Evolutionary conservation across 2,888 invertebrate genomes (phyloP).

Genomic region (Drosophila maculinotata): DNA sequence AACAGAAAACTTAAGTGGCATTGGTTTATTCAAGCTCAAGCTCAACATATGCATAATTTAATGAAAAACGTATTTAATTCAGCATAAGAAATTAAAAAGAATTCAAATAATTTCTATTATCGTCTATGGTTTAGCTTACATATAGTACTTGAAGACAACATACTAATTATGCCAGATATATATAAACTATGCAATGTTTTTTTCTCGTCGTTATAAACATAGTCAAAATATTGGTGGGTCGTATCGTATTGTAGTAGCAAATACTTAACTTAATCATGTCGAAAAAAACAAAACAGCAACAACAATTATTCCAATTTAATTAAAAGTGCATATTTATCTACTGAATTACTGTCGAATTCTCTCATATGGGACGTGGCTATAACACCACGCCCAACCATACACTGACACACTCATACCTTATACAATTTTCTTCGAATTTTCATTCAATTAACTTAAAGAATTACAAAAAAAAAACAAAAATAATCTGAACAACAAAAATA

Average conservation of each 20-base stretch:
- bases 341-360: constrained; percentile 68
- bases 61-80: constrained; percentile 32
- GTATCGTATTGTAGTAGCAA: constrained; percentile 73
- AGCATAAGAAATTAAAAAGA: constrained; percentile 41
- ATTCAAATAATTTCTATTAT: constrained; percentile 59
- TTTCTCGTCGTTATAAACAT: constrained; percentile 73
- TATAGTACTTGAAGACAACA: constrained; percentile 40
- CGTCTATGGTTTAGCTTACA: constrained; percentile 64
- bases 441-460: constrained; percentile 61
- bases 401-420: constrained; percentile 32
- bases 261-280: constrained; percentile 71
- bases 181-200: constrained; percentile 56
- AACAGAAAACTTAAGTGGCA: constrained; percentile 46
- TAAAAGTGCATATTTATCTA: constrained; percentile 69
- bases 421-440: constrained; percentile 64
- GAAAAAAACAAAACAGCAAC: constrained; percentile 21
- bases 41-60: constrained; percentile 60
- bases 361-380: constrained; percentile 40
- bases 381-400: constrained; percentile 10
- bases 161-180: constrained; percentile 56
- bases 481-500: constrained; percentile 31
- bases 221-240: constrained; percentile 74
- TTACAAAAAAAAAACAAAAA: constrained; percentile 27
- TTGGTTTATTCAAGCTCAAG: constrained; percentile 59
- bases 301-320: constrained; percentile 69